Conservation (phyloP, 64 coral and sea anemone genomes). For the Acropora yongei region DNA sequence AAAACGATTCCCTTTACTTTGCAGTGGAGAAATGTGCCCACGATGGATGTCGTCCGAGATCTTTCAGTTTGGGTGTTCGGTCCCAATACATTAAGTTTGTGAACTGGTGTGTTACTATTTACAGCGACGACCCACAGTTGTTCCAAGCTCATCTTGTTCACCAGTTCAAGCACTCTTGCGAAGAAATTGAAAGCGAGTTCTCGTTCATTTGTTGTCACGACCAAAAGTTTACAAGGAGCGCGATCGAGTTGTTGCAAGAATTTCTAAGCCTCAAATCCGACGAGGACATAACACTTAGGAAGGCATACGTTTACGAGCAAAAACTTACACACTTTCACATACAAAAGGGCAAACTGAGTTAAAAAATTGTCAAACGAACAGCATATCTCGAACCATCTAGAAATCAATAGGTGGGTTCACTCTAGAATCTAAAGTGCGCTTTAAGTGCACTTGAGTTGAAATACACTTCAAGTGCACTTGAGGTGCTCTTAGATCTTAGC, state of each 20-base stretch:
- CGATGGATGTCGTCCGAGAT: background rate
- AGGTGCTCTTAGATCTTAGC: too few species aligned
- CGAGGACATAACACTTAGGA: background rate
- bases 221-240: slow-evolving; percentile 26
- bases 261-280: slow-evolving; percentile 36
- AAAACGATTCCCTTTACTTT: slow-evolving; percentile 16
- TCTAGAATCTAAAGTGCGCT: too few species aligned
- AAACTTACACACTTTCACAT: too few species aligned
- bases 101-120: background rate
- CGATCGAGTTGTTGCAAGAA: slow-evolving; percentile 52
- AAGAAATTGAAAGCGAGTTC: slow-evolving; percentile 9
- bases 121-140: slow-evolving; percentile 10
- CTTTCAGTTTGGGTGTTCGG: slow-evolving; percentile 45
- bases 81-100: background rate
- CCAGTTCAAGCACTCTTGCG: slow-evolving; percentile 11
- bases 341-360: too few species aligned
- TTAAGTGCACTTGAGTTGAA: too few species aligned
- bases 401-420: too few species aligned
- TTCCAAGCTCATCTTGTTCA: slow-evolving; percentile 15
- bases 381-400: too few species aligned
- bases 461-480: too few species aligned
- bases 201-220: background rate
- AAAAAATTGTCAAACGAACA: too few species aligned
- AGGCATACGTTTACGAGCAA: too few species aligned
- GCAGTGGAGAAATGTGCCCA: slow-evolving; percentile 17